Conservation (phyloP, 2,113 vertebrate genomes). For the Lontra canadensis region DNA sequence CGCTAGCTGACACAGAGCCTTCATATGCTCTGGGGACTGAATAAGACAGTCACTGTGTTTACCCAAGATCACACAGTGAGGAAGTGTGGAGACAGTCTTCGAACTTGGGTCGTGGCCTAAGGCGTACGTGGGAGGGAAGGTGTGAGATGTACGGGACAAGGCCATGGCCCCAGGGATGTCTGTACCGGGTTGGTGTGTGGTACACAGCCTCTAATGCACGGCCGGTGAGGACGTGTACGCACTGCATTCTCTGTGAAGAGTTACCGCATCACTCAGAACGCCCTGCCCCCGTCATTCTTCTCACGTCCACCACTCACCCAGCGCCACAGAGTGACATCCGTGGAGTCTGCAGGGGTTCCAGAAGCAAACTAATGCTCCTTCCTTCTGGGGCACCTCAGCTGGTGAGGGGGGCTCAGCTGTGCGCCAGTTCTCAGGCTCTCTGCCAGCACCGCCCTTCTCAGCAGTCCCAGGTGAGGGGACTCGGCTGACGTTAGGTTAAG, state of each 20-base stretch:
- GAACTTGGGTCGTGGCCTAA: not conserved
- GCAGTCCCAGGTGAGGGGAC: not conserved
- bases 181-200: not conserved
- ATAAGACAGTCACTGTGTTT: not conserved
- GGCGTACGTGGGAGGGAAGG: not conserved
- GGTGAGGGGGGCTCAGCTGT: rapidly evolving
- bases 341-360: not conserved
- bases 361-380: not conserved
- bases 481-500: not conserved
- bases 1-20: no score
- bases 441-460: rapidly evolving
- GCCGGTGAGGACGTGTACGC: rapidly evolving
- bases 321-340: rapidly evolving
- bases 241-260: not conserved
- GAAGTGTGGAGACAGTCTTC: not conserved
- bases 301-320: not conserved
- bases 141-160: rapidly evolving
- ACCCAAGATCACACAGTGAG: not conserved
- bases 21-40: no score
- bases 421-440: not conserved
- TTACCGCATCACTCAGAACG: rapidly evolving
- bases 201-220: rapidly evolving
- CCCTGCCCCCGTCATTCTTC: not conserved
- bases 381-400: no score
- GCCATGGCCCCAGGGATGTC: rapidly evolving